These are phyloP conservation scores for Dicycla oo DNA, from an alignment of 2,888 invertebrate genomes.

Conservation along the genomic window DNA sequence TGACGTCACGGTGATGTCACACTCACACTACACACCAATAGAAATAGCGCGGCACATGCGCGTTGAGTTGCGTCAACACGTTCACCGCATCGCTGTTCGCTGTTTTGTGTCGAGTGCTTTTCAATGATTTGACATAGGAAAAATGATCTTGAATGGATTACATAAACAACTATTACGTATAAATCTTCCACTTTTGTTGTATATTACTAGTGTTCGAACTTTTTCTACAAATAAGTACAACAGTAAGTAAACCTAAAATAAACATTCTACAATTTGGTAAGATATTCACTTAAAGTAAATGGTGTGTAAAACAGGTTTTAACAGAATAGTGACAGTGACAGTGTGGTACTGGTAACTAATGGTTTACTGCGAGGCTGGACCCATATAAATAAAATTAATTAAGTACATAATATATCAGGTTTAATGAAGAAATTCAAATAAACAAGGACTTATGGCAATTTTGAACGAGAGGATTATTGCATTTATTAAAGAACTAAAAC, in stretches of 20 bases:
- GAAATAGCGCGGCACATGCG: constrained; percentile 87
- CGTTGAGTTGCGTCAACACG: constrained; percentile 86
- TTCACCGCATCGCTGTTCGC: constrained; percentile 74
- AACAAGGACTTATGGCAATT: neutral
- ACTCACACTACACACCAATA: constrained; percentile 86
- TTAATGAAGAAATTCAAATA: neutral
- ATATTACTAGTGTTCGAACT: constrained; percentile 2
- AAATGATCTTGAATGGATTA: constrained; percentile 42
- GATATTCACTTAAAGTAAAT: neutral
- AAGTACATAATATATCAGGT: neutral
- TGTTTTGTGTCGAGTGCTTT: constrained; percentile 71
- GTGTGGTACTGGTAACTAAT: neutral
- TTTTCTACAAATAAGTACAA: constrained; percentile 7
- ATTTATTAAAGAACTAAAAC: neutral
- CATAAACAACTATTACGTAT: constrained; percentile 31
- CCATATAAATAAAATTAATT: neutral
- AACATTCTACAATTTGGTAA: neutral
- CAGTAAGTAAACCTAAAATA: constrained; percentile 8
- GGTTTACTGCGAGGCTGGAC: neutral
- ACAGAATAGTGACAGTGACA: constrained; percentile 1
- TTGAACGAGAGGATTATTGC: neutral
- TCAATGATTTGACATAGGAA: constrained; percentile 58
- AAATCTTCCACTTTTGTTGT: constrained; percentile 7
- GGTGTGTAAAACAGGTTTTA: neutral
- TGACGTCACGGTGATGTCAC: constrained; percentile 89